phyloP scores from a whole-genome alignment of 92 coral and sea anemone species.

The Parazoanthus swiftii region DNA sequence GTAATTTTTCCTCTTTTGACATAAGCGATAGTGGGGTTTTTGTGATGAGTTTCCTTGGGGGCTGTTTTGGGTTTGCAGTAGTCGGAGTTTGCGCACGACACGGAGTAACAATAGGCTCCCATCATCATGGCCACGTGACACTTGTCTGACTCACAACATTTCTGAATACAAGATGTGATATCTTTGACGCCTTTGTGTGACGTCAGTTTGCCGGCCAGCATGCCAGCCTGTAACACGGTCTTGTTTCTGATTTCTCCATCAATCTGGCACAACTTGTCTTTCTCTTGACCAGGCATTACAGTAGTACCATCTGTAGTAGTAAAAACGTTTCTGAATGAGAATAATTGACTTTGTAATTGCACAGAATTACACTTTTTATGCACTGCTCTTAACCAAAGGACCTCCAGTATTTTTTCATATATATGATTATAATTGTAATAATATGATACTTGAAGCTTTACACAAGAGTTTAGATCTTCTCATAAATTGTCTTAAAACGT shows the following conservation, averaged over 20 bases:
- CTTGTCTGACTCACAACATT: slow-evolving; percentile 78
- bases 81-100: slow-evolving; percentile 76
- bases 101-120: slow-evolving; percentile 88
- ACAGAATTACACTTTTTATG: no score
- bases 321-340: not conserved
- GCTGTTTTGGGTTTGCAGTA: slow-evolving; percentile 86
- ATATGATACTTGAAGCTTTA: no score
- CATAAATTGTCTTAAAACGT: no score
- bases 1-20: slow-evolving; percentile 86
- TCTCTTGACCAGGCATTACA: slow-evolving; percentile 57
- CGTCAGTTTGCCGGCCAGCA: slow-evolving; percentile 92
- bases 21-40: slow-evolving; percentile 83
- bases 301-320: slow-evolving; percentile 47
- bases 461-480: no score
- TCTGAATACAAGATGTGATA: slow-evolving; percentile 80
- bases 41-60: slow-evolving; percentile 76
- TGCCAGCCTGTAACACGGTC: slow-evolving; percentile 88
- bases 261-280: slow-evolving; percentile 69
- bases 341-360: no score
- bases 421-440: no score
- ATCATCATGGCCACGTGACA: slow-evolving; percentile 98
- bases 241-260: slow-evolving; percentile 87
- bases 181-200: slow-evolving; percentile 70
- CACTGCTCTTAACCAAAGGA: no score
- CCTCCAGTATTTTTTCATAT: no score